Evolutionary conservation across 2,888 invertebrate species (phyloP).

Genomic region (Eustalomyia histrio): DNA sequence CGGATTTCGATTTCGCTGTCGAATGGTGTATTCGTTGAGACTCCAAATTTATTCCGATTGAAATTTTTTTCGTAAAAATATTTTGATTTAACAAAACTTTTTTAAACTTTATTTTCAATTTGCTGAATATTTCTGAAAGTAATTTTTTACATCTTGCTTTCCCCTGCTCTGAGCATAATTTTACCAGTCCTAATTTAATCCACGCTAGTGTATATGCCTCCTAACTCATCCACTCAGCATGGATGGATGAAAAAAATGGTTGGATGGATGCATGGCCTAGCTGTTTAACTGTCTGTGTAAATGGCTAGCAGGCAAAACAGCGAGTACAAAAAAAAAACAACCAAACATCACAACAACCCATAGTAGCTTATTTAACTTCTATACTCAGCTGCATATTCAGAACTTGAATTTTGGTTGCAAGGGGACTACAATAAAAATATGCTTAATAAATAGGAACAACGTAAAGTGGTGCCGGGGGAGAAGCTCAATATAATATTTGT

Average conservation of each 20-base stretch:
- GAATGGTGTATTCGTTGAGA: too few species aligned
- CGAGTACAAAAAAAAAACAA: slow-evolving; percentile 7
- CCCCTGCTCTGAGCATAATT: too few species aligned
- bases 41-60: too few species aligned
- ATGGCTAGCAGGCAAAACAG: slow-evolving; percentile 50
- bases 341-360: slow-evolving; percentile 13
- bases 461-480: background rate
- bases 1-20: too few species aligned
- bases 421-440: background rate
- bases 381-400: slow-evolving; percentile 57
- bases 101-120: too few species aligned
- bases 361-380: slow-evolving; percentile 58
- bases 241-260: slow-evolving; percentile 39
- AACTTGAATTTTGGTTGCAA: slow-evolving; percentile 46
- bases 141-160: too few species aligned
- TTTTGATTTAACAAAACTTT: too few species aligned
- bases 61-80: too few species aligned
- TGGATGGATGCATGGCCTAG: slow-evolving; percentile 53
- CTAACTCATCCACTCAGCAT: slow-evolving; percentile 37
- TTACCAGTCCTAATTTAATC: too few species aligned
- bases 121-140: too few species aligned
- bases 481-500: background rate
- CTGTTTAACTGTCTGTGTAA: slow-evolving; percentile 62
- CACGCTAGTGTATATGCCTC: background rate
- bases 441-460: background rate